Evolutionary conservation across 2,797 vertebrate species (phyloP).

Genomic region (Heterohyrax brucei): DNA sequence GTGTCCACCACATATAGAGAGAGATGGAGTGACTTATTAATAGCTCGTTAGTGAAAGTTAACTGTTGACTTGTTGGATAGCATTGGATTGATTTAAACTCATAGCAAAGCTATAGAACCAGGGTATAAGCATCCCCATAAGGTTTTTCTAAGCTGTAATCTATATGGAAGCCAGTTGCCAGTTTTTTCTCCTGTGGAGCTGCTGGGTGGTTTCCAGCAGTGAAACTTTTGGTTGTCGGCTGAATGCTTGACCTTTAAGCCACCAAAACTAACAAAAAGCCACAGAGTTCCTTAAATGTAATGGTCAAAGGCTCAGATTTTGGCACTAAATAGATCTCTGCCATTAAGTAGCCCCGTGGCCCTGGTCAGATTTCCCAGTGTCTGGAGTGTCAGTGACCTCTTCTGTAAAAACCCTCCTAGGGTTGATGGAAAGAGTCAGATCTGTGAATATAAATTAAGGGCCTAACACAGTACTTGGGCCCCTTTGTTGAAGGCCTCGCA

Average conservation of each 20-base stretch:
- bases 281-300: neutral
- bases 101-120: neutral
- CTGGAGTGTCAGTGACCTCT: neutral
- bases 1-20: too few relatives aligned
- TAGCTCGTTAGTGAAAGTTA: neutral
- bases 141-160: neutral
- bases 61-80: neutral
- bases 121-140: neutral
- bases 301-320: neutral
- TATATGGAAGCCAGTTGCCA: neutral
- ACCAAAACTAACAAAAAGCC: too few relatives aligned
- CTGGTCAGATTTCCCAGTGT: neutral
- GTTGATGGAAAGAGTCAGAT: neutral
- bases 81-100: neutral
- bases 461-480: neutral
- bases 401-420: neutral
- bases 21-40: neutral
- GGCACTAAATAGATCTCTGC: neutral
- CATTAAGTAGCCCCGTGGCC: neutral
- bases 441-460: neutral
- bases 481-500: neutral
- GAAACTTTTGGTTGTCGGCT: too few relatives aligned
- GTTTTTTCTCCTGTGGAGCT: neutral
- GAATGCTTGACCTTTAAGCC: neutral
- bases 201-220: too few relatives aligned